Percentiles rank a stretch among this genome's conserved stretches.
These are phyloP conservation scores for Elanus axillaris DNA, from an alignment of 2,113 vertebrate species.

Conservation along the genomic window DNA sequence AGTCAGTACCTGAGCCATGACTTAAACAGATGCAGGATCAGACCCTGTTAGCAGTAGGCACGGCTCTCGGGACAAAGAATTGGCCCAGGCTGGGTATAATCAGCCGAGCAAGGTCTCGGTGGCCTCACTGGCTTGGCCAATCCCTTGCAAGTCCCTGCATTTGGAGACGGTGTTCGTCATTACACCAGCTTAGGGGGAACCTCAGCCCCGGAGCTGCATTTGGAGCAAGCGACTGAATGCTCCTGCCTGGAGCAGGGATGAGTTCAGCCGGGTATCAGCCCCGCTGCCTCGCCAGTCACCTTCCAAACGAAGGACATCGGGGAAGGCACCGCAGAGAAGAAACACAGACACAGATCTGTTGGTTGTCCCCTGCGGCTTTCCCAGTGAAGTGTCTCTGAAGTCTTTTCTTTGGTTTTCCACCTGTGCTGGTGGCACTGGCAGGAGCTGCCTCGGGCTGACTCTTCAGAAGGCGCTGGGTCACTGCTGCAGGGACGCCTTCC, in stretches of 20 bases:
- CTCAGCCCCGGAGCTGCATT: background rate
- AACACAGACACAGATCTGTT: background rate
- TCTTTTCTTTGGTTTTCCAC: background rate
- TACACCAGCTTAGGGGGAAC: background rate
- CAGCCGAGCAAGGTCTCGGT: background rate
- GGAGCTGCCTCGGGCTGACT: background rate
- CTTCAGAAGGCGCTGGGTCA: background rate
- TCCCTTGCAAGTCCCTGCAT: background rate
- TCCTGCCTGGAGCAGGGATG: background rate
- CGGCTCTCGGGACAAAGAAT: background rate
- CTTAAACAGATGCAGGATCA: background rate
- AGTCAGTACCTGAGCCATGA: background rate
- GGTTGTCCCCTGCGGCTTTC: background rate
- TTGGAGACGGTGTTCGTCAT: fast-evolving
- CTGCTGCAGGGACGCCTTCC: background rate
- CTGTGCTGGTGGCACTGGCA: background rate
- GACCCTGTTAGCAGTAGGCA: background rate
- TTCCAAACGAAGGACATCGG: fast-evolving
- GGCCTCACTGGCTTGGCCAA: background rate
- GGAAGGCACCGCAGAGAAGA: background rate
- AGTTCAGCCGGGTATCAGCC: background rate
- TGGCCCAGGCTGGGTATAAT: background rate
- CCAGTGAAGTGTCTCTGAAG: background rate
- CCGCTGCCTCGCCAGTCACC: background rate
- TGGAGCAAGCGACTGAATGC: fast-evolving